These are phyloP conservation scores for Scaptomyza hsui DNA, from an alignment of 1,140 invertebrate species.

Conservation along the genomic window DNA sequence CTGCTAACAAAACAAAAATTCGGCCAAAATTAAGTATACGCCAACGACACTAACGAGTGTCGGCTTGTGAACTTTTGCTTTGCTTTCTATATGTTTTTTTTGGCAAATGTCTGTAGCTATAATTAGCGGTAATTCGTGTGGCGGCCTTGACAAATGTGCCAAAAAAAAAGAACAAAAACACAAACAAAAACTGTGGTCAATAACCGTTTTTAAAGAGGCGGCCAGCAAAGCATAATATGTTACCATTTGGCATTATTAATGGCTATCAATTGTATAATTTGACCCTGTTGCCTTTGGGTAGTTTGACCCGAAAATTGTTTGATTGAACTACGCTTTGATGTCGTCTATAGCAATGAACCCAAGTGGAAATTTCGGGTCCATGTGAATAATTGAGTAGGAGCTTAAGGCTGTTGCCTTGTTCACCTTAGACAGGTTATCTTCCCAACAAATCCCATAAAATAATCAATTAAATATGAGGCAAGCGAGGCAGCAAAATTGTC, in stretches of 20 bases:
- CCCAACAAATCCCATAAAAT: slow-evolving; percentile 21
- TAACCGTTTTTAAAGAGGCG: slow-evolving; percentile 33
- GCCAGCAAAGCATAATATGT: slow-evolving; percentile 9
- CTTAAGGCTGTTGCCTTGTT: no score
- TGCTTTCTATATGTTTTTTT: slow-evolving; percentile 7
- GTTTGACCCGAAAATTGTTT: slow-evolving; percentile 15
- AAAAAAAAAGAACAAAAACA: slow-evolving; percentile 9
- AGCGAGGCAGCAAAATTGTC: no score
- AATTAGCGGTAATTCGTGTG: slow-evolving; percentile 48
- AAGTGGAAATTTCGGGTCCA: slow-evolving; percentile 11
- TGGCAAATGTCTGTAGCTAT: slow-evolving; percentile 29
- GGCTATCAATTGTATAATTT: slow-evolving; percentile 43
- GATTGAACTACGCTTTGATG: slow-evolving; percentile 35
- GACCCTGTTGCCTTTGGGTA: slow-evolving; percentile 1
- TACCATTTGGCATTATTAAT: slow-evolving; percentile 43
- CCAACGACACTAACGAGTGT: slow-evolving; percentile 33
- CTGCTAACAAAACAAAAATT: slow-evolving; percentile 10
- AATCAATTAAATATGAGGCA: slow-evolving; percentile 36
- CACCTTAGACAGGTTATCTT: not conserved
- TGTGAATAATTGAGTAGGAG: slow-evolving; percentile 20
- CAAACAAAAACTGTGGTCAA: slow-evolving; percentile 28
- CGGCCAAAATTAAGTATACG: slow-evolving; percentile 21
- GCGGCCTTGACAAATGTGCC: slow-evolving; percentile 42
- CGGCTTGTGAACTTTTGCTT: slow-evolving; percentile 45
- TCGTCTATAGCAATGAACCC: slow-evolving; percentile 25